A percentile compares a stretch with the other conserved stretches of the same genome.
These are phyloP conservation scores for Phymanthus crucifer DNA, from an alignment of 92 coral and sea anemone species.

Conservation along the genomic window DNA sequence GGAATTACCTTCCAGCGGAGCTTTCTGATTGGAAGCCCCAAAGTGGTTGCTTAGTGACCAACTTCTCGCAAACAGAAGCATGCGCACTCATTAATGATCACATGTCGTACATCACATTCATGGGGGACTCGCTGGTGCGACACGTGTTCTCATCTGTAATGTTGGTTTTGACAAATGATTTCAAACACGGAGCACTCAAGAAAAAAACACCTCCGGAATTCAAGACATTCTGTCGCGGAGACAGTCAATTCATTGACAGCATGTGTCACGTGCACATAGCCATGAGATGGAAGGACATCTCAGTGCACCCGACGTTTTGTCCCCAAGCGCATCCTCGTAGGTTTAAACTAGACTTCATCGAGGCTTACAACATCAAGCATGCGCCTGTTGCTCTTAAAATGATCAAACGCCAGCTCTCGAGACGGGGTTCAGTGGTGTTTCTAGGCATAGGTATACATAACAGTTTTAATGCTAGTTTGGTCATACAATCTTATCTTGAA, in stretches of 20 bases:
- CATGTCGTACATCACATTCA: conserved; percentile 56
- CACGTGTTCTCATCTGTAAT: conserved; percentile 78
- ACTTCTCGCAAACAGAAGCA: conserved; percentile 71
- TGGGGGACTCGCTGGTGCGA: conserved; percentile 83
- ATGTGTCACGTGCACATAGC: conserved; percentile 76
- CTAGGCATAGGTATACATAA: conserved; percentile 80
- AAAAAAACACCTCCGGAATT: conserved; percentile 35
- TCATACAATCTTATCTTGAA: conserved; percentile 57
- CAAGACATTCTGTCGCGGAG: conserved; percentile 60
- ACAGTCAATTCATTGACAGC: conserved; percentile 83
- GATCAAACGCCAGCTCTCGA: conserved; percentile 45
- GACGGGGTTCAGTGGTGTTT: conserved; percentile 60
- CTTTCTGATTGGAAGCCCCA: conserved; percentile 73
- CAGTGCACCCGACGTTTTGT: conserved; percentile 66
- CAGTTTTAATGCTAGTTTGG: conserved; percentile 61
- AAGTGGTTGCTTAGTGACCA: conserved; percentile 53
- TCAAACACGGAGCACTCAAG: conserved; percentile 67
- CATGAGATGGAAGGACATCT: conserved; percentile 69
- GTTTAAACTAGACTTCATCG: conserved; percentile 62
- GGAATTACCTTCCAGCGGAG: conserved; percentile 72
- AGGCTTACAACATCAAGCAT: conserved; percentile 67
- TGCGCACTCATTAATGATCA: conserved; percentile 58
- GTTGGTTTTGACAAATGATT: conserved; percentile 64
- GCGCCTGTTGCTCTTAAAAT: conserved; percentile 53
- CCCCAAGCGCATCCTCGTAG: conserved; percentile 22